Evolutionary conservation across 2,888 invertebrate species (phyloP).

Genomic region (Heteromurus nitidus): DNA sequence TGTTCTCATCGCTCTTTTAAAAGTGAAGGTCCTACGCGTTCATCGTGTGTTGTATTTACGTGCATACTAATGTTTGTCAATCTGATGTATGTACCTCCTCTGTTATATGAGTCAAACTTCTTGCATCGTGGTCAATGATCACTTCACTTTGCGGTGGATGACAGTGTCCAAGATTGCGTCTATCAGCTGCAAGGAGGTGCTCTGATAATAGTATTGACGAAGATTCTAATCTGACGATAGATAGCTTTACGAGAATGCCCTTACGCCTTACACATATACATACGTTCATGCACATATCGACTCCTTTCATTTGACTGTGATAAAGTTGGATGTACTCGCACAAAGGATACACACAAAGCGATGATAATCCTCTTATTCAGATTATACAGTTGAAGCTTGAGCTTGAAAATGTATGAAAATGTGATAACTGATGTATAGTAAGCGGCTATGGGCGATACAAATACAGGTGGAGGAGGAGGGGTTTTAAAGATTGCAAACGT

Average conservation of each 20-base stretch:
- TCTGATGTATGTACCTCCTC: neutral
- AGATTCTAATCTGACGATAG: neutral
- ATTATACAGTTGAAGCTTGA: too few species aligned
- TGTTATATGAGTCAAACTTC: neutral
- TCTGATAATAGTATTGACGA: slow-evolving; percentile 9
- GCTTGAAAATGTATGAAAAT: too few species aligned
- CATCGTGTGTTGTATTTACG: neutral
- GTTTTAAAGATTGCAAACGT: too few species aligned
- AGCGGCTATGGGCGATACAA: too few species aligned
- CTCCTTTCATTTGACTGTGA: too few species aligned
- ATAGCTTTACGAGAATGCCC: slow-evolving; percentile 14
- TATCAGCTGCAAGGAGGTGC: slow-evolving; percentile 9
- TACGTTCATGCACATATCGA: too few species aligned
- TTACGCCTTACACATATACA: too few species aligned
- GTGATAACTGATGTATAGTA: too few species aligned
- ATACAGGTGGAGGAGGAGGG: too few species aligned
- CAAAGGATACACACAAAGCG: too few species aligned
- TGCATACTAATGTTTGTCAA: slow-evolving; percentile 20
- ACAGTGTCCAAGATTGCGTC: slow-evolving; percentile 15
- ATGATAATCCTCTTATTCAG: too few species aligned
- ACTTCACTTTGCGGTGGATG: slow-evolving; percentile 6
- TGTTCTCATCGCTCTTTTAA: slow-evolving; percentile 67
- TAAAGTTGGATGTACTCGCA: too few species aligned
- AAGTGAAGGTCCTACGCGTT: slow-evolving; percentile 70
- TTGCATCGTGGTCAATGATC: neutral